phyloP scores from a whole-genome alignment of 37 sponge, comb jelly and placozoan species.

The Crambe crambe region DNA sequence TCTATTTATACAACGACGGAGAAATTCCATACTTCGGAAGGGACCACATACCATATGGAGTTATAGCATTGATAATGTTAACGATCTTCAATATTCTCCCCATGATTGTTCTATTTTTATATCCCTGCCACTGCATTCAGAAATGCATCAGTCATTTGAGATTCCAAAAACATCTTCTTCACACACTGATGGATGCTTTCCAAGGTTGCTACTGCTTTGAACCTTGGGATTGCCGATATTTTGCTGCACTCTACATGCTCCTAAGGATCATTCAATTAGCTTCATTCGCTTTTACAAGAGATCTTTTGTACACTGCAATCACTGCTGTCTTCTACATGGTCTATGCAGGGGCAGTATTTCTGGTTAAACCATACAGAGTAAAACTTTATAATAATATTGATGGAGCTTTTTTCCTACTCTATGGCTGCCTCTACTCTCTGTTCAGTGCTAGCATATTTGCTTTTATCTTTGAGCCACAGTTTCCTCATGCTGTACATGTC shows the following conservation, averaged over 20 bases:
- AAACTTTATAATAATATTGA: background rate
- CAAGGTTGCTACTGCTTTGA: background rate
- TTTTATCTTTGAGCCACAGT: too few species aligned
- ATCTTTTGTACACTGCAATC: background rate
- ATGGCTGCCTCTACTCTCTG: too few species aligned
- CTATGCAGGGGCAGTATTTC: background rate
- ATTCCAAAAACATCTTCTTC: background rate
- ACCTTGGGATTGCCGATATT: slow-evolving; percentile 3
- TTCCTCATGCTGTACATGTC: too few species aligned
- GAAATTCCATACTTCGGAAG: slow-evolving; percentile 5
- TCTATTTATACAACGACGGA: slow-evolving; percentile 3
- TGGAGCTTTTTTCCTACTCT: background rate
- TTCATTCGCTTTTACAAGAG: background rate
- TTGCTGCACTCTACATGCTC: background rate
- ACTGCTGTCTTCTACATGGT: background rate
- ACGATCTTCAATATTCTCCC: slow-evolving; percentile 8
- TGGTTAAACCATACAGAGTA: background rate
- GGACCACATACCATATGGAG: slow-evolving; percentile 22
- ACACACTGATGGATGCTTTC: slow-evolving; percentile 26
- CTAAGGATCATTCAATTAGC: slow-evolving; percentile 8
- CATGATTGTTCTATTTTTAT: slow-evolving; percentile 1
- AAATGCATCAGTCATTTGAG: background rate
- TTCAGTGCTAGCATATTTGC: too few species aligned
- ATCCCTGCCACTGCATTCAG: slow-evolving; percentile 20
- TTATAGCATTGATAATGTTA: slow-evolving; percentile 15